Conservation (phyloP, 2,797 vertebrate species). For the Pristis pectinata region DNA sequence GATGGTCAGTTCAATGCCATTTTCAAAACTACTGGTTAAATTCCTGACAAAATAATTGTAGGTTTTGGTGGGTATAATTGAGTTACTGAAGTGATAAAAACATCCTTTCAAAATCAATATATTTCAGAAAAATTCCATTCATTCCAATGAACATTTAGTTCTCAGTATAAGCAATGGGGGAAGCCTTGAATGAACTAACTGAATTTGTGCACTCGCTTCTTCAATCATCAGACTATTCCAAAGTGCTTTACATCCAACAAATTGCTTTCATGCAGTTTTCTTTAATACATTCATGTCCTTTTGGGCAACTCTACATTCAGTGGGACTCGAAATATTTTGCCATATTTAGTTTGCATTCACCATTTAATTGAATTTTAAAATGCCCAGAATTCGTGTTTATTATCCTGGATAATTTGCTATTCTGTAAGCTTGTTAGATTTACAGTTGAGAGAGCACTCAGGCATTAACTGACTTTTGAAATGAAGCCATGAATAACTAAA, state of each 20-base stretch:
- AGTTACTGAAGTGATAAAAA: neutral
- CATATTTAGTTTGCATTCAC: neutral
- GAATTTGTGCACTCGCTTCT: neutral
- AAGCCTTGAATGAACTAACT: neutral
- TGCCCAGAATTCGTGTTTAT: neutral
- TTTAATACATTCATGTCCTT: neutral
- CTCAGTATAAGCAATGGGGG: neutral
- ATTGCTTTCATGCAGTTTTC: neutral
- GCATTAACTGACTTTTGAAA: neutral
- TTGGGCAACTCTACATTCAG: neutral
- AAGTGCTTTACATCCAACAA: neutral
- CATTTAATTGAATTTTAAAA: neutral
- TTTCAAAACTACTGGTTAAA: neutral
- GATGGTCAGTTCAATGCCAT: neutral
- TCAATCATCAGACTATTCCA: neutral
- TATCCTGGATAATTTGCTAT: neutral
- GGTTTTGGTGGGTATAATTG: neutral
- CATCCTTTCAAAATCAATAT: neutral
- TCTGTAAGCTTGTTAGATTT: neutral
- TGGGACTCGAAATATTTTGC: neutral
- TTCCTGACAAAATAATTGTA: neutral
- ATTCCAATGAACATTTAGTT: neutral
- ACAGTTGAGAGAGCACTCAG: neutral
- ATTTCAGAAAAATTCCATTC: neutral
- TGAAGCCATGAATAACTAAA: neutral